A percentile compares a stretch with the other conserved stretches of the same genome.
Evolutionary conservation across 2,888 invertebrate genomes (phyloP).

Genomic region (Fragum sueziense): DNA sequence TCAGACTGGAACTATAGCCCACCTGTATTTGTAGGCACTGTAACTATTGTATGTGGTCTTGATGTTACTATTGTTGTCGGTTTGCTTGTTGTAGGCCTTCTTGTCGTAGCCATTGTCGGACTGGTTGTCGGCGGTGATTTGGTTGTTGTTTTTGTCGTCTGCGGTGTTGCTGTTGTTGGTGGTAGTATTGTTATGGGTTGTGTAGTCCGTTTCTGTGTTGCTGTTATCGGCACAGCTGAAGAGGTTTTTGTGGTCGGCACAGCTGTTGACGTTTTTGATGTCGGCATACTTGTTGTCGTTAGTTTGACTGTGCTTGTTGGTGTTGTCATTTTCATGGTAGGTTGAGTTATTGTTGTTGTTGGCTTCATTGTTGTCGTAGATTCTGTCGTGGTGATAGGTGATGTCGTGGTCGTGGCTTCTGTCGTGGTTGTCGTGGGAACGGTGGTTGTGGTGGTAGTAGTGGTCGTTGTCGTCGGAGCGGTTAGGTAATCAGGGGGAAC

Average conservation of each 20-base stretch:
- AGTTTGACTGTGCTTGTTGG: too few species aligned
- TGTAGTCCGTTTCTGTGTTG: background rate
- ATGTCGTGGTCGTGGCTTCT: background rate
- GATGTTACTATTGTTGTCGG: background rate
- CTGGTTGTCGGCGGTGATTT: background rate
- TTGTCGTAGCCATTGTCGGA: background rate
- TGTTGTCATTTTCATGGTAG: background rate
- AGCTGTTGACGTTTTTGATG: background rate
- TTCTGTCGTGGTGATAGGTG: background rate
- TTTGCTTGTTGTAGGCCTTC: background rate
- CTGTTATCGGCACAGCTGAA: too few species aligned
- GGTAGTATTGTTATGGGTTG: slow-evolving; percentile 5
- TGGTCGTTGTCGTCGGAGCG: slow-evolving; percentile 8
- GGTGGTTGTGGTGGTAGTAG: slow-evolving; percentile 17
- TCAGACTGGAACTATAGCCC: too few species aligned
- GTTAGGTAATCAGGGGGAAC: background rate
- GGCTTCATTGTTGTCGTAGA: background rate
- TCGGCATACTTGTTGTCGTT: too few species aligned
- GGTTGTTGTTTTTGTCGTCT: background rate
- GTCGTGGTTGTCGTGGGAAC: background rate
- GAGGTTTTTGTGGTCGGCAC: slow-evolving; percentile 7
- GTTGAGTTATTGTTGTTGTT: background rate
- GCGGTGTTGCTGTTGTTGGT: slow-evolving; percentile 3
- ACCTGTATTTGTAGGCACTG: background rate
- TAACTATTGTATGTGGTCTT: background rate